phyloP scores from a whole-genome alignment of 2,888 invertebrate genomes.

The Pterostichus madidus region DNA sequence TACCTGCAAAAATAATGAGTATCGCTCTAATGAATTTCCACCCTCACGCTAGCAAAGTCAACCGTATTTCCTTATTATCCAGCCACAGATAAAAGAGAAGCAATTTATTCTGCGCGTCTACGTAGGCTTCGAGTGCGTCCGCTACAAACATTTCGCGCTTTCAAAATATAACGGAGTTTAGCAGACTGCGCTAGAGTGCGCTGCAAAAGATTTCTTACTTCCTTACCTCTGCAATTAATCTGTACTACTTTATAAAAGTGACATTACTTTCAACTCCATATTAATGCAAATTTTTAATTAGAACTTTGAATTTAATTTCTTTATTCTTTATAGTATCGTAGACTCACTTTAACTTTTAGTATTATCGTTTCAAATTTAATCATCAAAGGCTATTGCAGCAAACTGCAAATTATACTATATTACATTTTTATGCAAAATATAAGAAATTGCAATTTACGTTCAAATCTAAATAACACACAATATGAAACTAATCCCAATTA shows the following conservation, averaged over 20 bases:
- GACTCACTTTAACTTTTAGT: conserved; percentile 10
- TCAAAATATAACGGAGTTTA: conserved; percentile 15
- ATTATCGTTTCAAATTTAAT: conserved; percentile 15
- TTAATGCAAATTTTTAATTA: conserved; percentile 55
- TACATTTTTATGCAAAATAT: not conserved
- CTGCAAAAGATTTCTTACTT: not conserved
- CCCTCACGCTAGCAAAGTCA: conserved; percentile 42
- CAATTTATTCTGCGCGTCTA: conserved; percentile 46
- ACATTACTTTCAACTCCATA: conserved; percentile 28
- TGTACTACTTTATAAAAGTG: conserved; percentile 36
- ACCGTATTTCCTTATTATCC: conserved; percentile 59
- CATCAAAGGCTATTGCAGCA: not conserved
- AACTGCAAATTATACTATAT: not conserved
- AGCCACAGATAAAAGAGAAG: conserved; percentile 57
- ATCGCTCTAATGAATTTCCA: conserved; percentile 51
- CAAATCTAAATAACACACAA: too few species aligned
- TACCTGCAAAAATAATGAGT: conserved; percentile 64
- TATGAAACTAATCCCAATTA: too few species aligned
- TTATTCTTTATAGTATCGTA: conserved; percentile 6
- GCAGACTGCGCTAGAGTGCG: not conserved
- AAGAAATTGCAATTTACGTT: too few species aligned
- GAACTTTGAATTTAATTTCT: conserved; percentile 52
- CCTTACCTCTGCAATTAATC: conserved; percentile 20
- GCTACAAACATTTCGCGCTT: conserved; percentile 22
- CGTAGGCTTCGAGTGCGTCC: conserved; percentile 5